These are phyloP conservation scores for Tyrophagus putrescentiae DNA, from an alignment of 1,140 invertebrate species.

Conservation along the genomic window DNA sequence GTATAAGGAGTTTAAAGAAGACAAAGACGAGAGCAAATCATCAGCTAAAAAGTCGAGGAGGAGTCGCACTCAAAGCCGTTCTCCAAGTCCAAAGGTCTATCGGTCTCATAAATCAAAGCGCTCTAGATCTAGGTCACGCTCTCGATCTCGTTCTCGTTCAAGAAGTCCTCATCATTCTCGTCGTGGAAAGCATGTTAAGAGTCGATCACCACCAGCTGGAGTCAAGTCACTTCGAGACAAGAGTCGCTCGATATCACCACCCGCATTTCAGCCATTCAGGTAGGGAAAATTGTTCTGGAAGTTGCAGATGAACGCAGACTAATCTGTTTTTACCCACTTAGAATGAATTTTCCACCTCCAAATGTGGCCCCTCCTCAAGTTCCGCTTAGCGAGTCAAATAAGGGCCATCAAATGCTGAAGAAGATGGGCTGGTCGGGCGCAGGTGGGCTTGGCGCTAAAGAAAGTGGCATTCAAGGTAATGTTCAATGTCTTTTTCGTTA, in stretches of 20 bases:
- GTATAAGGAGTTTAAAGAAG: conserved; percentile 20
- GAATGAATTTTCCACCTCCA: conserved; percentile 38
- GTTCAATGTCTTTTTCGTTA: not conserved
- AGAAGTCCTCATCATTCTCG: conserved; percentile 19
- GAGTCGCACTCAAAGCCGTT: conserved; percentile 22
- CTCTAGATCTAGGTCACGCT: conserved; percentile 30
- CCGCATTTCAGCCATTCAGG: conserved; percentile 60
- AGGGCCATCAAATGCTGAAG: conserved; percentile 82
- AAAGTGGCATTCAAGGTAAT: conserved; percentile 67
- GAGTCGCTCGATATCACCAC: conserved; percentile 4
- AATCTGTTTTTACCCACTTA: conserved; percentile 21
- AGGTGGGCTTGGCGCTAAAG: conserved; percentile 64
- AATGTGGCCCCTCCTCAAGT: conserved; percentile 30
- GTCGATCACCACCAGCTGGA: conserved; percentile 26
- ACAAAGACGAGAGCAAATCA: not conserved
- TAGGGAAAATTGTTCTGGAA: no score
- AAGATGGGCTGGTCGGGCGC: conserved; percentile 86
- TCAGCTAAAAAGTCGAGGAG: not conserved
- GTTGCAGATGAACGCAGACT: conserved; percentile 14
- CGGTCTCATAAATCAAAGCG: conserved; percentile 23
- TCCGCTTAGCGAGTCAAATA: conserved; percentile 63
- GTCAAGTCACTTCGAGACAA: not conserved
- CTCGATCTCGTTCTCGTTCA: conserved; percentile 31
- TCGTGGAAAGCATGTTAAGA: conserved; percentile 11
- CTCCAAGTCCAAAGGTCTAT: conserved; percentile 30